These are phyloP conservation scores for Hydractinia symbiolongicarpus DNA, from an alignment of 30 jellyfish, hydroid and myxozoan species.

Conservation along the genomic window DNA sequence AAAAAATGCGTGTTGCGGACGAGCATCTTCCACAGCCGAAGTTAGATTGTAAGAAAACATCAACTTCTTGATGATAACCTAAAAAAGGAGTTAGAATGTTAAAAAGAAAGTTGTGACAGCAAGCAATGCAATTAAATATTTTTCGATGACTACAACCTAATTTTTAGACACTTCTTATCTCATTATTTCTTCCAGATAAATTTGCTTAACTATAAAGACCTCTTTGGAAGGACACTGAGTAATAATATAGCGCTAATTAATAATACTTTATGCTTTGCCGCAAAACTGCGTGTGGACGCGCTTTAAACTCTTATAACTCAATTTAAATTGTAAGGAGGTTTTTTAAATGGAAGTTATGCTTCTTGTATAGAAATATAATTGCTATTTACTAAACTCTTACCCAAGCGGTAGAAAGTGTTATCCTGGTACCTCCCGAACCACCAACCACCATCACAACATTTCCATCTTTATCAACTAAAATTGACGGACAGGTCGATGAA, in stretches of 20 bases:
- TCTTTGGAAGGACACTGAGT: too few relatives aligned
- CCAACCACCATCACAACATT: conserved; percentile 86
- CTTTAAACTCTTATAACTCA: too few relatives aligned
- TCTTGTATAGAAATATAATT: too few relatives aligned
- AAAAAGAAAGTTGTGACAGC: neutral
- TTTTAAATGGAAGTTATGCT: too few relatives aligned
- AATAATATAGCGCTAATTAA: too few relatives aligned
- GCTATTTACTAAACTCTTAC: conserved; percentile 24
- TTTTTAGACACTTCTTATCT: too few relatives aligned
- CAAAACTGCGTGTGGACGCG: too few relatives aligned
- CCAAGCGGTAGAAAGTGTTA: conserved; percentile 93
- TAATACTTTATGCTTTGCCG: too few relatives aligned
- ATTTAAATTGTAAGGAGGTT: too few relatives aligned
- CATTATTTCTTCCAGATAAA: too few relatives aligned
- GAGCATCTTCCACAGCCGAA: conserved; percentile 73
- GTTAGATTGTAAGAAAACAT: conserved; percentile 77
- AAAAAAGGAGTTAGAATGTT: neutral
- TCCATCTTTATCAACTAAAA: conserved; percentile 68
- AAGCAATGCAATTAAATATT: neutral
- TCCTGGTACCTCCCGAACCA: conserved; percentile 97
- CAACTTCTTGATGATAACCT: conserved; percentile 91
- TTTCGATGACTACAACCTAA: too few relatives aligned
- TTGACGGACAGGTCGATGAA: conserved; percentile 90
- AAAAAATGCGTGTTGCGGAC: conserved; percentile 73
- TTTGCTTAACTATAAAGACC: too few relatives aligned